Evolutionary conservation across 23 tunicate species (phyloP), one percentile per base, ranked within the genome.

Genomic region (Halocynthia roretzi): DNA sequence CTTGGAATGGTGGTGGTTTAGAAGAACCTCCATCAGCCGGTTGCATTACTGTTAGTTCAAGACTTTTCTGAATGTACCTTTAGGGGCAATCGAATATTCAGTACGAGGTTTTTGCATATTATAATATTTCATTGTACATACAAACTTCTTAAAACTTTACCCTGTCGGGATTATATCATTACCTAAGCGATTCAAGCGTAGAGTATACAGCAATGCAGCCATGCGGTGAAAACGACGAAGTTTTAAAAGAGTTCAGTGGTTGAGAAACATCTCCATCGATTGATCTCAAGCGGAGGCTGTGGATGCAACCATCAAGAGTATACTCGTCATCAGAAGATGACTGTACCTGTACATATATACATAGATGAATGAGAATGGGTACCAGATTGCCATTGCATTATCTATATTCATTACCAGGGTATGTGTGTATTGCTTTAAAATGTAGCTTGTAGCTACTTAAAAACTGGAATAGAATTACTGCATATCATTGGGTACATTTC

Each of bases 201-300:
- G 91, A 86, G 71, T 82, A 92, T 6, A 92, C 92, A 68, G 98
- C 98, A 53, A 92, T 92, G 68, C 98, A 92, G 6, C 88, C 98
- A 57, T 92, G 88, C 6, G 98, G 98, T 8, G 82, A 83, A 72
- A 92, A 92, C 0, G 84, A 81, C 8, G 91, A 83, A 21, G 98
- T 92, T 70, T 86, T 70, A 53, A 92, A 82, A 11, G 92, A 86
- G 76, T 86, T 92, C 18, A 75, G 57, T 7, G 89, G 98, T 12
- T 79, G 72, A 18, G 74, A 49, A 6, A 92, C 87, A 53, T 92
- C 84, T 0, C 92, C 98, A 64, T 77, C 82, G 22, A 92, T 82
- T 6, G 81, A 81, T 52, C 97, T 83, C 67, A 85, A 81, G 51
- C 90, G 53, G 60, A 91, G 55, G 53, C 60, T 84, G 64, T 85